Evolutionary conservation across 2,888 invertebrate species (phyloP), one percentile per base, ranked within the genome.

Genomic region (Corbicula japonica): DNA sequence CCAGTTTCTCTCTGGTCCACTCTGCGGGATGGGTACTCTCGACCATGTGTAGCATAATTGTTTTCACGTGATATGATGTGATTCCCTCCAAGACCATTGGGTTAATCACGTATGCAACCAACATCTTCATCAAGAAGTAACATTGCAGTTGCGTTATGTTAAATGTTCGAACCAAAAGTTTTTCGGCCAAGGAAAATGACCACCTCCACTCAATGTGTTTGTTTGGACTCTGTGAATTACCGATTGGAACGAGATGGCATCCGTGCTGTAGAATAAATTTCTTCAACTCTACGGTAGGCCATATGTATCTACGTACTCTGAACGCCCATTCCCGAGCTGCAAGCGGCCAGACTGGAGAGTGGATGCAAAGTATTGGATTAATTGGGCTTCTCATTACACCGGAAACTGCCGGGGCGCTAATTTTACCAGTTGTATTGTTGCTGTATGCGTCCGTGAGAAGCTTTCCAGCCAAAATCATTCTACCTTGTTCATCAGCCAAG

Each of bases 241-340:
- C 83, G 18, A 60, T 74, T 3, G 83, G 83, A n/a, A 83, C 79
- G 18, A 83, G 73, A 38, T 83, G 83, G 28, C 83, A 83, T 8
- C 83, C 83, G 35, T 83, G 83, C 61, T 83, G 79, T 1, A 83
- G 76, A 26, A 83, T 83, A 48, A 79, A 76, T 21, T 74, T 76
- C 68, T 83, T 83, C 26, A 83, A 65, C 48, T 83, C 83, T 1
- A 83, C 83, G 3, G 76, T 73, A 2, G 83, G 83, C 83, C 83
- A 83, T 1, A 83, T 68, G 48, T 62, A 83, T 30, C 83, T 44
- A 30, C 83, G 48, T 6, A 74, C 73, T 23, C 83, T 50, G 41
- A 83, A 83, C 15, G 83, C 83, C 83, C 83, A 83, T 56, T 83
- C 83, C 38, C 83, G 60, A 15, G 83, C 83, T 15, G 83, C 76